A percentile compares a stretch with the other conserved stretches of the same genome.
phyloP scores from a whole-genome alignment of 1,140 invertebrate genomes.

The Plectrocnemia conspersa region DNA sequence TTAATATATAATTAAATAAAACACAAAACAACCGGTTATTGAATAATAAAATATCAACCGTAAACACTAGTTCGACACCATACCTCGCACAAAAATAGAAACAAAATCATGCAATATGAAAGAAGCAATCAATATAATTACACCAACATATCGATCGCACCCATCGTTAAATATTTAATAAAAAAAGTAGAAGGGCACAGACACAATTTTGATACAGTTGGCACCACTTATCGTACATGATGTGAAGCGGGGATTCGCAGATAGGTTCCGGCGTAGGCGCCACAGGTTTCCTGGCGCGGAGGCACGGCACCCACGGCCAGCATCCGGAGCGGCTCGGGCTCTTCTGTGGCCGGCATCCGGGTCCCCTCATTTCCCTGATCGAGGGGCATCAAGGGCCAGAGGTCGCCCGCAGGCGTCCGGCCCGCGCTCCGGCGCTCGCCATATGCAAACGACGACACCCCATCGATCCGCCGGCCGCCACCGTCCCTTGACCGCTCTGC shows the following conservation, averaged over 20 bases:
- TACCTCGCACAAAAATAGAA: too few species aligned
- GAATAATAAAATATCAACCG: too few species aligned
- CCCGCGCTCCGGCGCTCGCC: constrained; percentile 39
- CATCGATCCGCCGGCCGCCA: constrained; percentile 42
- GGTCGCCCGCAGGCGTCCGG: constrained; percentile 48
- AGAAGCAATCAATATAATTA: too few species aligned
- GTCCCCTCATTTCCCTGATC: constrained; percentile 31
- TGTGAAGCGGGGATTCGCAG: constrained; percentile 11
- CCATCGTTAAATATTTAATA: too few species aligned
- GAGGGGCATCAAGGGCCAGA: constrained; percentile 39
- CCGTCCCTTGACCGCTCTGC: constrained; percentile 26
- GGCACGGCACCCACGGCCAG: background rate
- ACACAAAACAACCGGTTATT: too few species aligned
- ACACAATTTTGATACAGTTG: too few species aligned
- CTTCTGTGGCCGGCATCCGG: background rate
- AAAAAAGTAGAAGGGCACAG: too few species aligned
- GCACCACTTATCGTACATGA: too few species aligned
- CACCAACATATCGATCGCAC: too few species aligned
- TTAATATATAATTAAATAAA: too few species aligned
- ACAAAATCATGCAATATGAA: too few species aligned
- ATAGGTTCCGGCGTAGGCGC: background rate
- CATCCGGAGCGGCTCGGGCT: constrained; percentile 27
- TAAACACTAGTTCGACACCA: too few species aligned
- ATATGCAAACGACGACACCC: constrained; percentile 38
- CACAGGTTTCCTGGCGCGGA: constrained; percentile 8